Percentiles rank a stretch among this genome's conserved stretches.
Evolutionary conservation across 2,113 vertebrate genomes (phyloP).

Genomic region (Gnathochromis pfefferi): DNA sequence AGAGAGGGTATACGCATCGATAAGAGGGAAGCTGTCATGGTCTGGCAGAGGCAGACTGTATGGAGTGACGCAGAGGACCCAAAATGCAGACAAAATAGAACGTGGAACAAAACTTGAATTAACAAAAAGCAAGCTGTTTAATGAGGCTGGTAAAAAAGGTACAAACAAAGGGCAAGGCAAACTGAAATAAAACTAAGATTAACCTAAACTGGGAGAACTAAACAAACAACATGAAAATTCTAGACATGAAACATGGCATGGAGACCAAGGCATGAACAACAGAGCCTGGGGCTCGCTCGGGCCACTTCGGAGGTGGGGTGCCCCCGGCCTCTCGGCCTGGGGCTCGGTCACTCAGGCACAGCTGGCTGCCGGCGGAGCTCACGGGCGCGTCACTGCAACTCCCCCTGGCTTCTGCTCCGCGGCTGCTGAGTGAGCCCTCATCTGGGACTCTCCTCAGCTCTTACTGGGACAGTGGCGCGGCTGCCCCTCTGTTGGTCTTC

Average conservation of each 20-base stretch:
- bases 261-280: fast-evolving
- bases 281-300: no score
- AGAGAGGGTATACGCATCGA: neutral
- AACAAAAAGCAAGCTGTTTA: neutral
- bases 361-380: no score
- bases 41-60: neutral
- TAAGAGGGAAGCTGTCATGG: neutral
- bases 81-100: neutral
- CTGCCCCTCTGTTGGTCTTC: no score
- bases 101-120: no score
- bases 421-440: no score
- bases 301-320: no score
- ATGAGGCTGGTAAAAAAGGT: neutral
- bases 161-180: neutral
- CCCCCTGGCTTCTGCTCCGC: no score
- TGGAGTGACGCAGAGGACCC: neutral
- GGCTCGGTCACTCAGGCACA: no score
- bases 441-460: no score
- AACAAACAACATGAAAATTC: neutral
- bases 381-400: no score
- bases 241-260: fast-evolving
- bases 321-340: no score
- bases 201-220: neutral
- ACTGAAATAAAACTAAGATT: neutral
- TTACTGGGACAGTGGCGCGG: no score